Conservation (phyloP, 1,140 invertebrate genomes). For the Calephelis virginiensis region DNA sequence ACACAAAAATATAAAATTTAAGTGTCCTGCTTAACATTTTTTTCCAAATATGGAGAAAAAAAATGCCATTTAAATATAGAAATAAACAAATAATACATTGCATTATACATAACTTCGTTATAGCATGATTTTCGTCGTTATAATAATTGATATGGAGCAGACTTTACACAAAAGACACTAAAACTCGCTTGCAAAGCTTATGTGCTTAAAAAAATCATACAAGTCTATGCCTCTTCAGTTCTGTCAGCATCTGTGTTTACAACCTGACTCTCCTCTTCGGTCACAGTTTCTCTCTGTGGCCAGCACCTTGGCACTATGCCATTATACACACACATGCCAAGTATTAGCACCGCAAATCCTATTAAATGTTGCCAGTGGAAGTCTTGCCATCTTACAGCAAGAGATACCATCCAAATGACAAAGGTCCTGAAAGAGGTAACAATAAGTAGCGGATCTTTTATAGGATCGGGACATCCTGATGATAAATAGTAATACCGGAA, state of each 20-base stretch:
- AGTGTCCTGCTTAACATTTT: no score
- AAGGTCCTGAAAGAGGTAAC: slow-evolving; percentile 82
- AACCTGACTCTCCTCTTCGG: slow-evolving; percentile 25
- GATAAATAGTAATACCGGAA: no score
- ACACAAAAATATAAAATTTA: no score
- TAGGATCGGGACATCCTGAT: no score
- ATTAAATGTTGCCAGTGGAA: slow-evolving; percentile 90
- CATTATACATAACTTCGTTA: no score
- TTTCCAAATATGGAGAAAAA: no score
- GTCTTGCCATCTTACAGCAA: slow-evolving; percentile 86
- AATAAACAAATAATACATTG: no score
- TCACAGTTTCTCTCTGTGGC: background rate
- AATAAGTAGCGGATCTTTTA: no score
- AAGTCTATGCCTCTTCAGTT: background rate
- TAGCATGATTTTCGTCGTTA: no score
- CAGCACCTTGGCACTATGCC: slow-evolving; percentile 77
- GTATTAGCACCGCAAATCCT: slow-evolving; percentile 85
- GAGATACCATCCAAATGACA: slow-evolving; percentile 91
- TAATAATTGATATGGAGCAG: no score
- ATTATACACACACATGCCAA: slow-evolving; percentile 90
- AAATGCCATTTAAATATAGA: no score
- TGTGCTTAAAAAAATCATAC: background rate
- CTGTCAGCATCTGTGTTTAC: slow-evolving; percentile 20
- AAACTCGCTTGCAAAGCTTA: background rate
- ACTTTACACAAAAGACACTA: background rate